Conservation (phyloP, 2,113 vertebrate species). For the Tapirus terrestris region DNA sequence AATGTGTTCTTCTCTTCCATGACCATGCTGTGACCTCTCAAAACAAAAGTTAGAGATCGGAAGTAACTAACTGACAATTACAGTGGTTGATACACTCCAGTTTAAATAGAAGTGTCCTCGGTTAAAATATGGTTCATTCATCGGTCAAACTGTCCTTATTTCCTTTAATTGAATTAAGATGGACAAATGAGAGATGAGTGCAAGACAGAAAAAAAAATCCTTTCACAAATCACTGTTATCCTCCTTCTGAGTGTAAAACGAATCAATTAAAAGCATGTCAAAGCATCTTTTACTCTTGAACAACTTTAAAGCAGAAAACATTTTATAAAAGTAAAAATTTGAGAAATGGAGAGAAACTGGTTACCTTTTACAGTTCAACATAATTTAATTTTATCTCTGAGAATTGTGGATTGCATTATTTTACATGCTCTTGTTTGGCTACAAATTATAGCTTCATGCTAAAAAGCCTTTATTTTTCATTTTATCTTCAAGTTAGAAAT, state of each 20-base stretch:
- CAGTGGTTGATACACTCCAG: slow-evolving; percentile 89
- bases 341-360: slow-evolving; percentile 75
- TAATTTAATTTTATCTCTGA: slow-evolving; percentile 81
- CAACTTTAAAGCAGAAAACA: slow-evolving; percentile 73
- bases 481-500: slow-evolving; percentile 39
- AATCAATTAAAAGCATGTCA: slow-evolving; percentile 89
- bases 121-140: slow-evolving; percentile 96
- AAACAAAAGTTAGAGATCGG: slow-evolving; percentile 89
- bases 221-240: slow-evolving; percentile 85
- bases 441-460: slow-evolving; percentile 53
- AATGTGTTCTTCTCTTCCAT: slow-evolving; percentile 79
- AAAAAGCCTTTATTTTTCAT: slow-evolving; percentile 19
- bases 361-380: slow-evolving; percentile 78
- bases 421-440: slow-evolving; percentile 73
- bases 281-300: slow-evolving; percentile 81
- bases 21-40: slow-evolving; percentile 89
- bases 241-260: slow-evolving; percentile 87
- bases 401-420: slow-evolving; percentile 73
- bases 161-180: slow-evolving; percentile 99
- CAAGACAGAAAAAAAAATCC: slow-evolving; percentile 85
- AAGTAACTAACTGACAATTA: slow-evolving; percentile 91
- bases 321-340: slow-evolving; percentile 83
- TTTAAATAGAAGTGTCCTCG: slow-evolving; percentile 92
- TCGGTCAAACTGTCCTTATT: slow-evolving; percentile 96
- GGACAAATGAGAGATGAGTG: slow-evolving; percentile 96